These are phyloP conservation scores for Zaprionus capensis DNA, from an alignment of 1,140 invertebrate genomes.

Conservation along the genomic window DNA sequence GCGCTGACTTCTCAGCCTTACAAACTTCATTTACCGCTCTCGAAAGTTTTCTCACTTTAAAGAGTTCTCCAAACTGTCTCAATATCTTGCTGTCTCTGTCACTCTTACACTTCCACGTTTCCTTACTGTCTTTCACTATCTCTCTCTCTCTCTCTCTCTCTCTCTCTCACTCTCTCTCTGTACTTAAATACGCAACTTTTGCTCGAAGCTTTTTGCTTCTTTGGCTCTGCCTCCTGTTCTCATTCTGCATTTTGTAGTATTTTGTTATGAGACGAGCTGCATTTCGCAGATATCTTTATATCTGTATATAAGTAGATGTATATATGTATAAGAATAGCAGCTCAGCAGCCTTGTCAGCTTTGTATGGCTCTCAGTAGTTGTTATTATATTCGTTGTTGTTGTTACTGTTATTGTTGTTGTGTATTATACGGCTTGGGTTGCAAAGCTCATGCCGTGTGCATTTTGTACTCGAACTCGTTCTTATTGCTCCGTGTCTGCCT, in stretches of 20 bases:
- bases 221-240: neutral
- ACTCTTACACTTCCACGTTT: too few relatives aligned
- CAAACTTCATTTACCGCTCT: neutral
- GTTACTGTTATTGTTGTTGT: slow-evolving; percentile 25
- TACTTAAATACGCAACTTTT: slow-evolving; percentile 4
- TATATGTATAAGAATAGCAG: slow-evolving; percentile 21
- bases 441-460: slow-evolving; percentile 44
- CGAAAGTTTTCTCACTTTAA: neutral
- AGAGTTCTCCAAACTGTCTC: neutral
- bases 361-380: slow-evolving; percentile 32
- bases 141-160: neutral
- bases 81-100: neutral
- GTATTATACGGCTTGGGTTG: slow-evolving; percentile 51
- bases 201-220: neutral
- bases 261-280: slow-evolving; percentile 24
- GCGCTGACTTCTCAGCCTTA: neutral
- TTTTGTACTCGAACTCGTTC: slow-evolving; percentile 34
- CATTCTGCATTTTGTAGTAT: slow-evolving; percentile 20
- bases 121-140: neutral
- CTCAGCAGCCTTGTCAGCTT: slow-evolving; percentile 58
- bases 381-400: slow-evolving; percentile 22
- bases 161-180: neutral
- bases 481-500: slow-evolving; percentile 37
- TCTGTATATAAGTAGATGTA: neutral
- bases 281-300: slow-evolving; percentile 25